Base-by-base conservation (phyloP, 2,888 invertebrate species). In the Acronicta psi region DNA sequence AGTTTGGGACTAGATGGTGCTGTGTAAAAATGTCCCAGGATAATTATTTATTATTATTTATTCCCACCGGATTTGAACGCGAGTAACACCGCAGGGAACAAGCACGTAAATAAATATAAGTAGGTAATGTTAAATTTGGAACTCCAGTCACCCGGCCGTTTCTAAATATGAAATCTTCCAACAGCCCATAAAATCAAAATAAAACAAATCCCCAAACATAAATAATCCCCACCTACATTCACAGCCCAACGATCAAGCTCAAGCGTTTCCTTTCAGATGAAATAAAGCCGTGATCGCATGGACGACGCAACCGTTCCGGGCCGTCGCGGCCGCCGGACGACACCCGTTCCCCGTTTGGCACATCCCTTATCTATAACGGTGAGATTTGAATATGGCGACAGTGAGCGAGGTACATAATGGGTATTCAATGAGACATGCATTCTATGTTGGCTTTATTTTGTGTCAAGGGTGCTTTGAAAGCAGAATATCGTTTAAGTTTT, bases 181-280 rank as follows among this genome's bases (percentile, higher is more conserved):
- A 8, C 42, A 58, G 55, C 18, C 49, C 31, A 41, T 31, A 43
- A 51, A 54, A 56, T 38, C 44, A 52, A n/a, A 60, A 54, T 44
- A 43, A 29, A 55, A 45, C 50, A n/a, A n/a, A 42, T 47, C 55
- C 45, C 34, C 44, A 63, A 60, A 52, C 57, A 57, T 51, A 61
- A 59, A 55, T 65, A 56, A 53, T 52, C 59, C 50, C 58, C 46
- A 71, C 51, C 56, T 53, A 49, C 53, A 64, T 57, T 65, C 37
- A 53, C 61, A 61, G 54, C 58, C 60, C 65, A 64, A 40, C 64
- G 84, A 84, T 86, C 82, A 84, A 82, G 82, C 81, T 70, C 54
- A 72, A 69, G 61, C 49, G 56, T 52, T 83, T 83, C 76, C 81
- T 82, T 87, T 82, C 89, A 89, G 89, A 80, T 85, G 83, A 84